Evolutionary conservation across 2,797 vertebrate genomes (phyloP), one percentile per base, ranked within the genome.

Genomic region (Mallotus villosus): DNA sequence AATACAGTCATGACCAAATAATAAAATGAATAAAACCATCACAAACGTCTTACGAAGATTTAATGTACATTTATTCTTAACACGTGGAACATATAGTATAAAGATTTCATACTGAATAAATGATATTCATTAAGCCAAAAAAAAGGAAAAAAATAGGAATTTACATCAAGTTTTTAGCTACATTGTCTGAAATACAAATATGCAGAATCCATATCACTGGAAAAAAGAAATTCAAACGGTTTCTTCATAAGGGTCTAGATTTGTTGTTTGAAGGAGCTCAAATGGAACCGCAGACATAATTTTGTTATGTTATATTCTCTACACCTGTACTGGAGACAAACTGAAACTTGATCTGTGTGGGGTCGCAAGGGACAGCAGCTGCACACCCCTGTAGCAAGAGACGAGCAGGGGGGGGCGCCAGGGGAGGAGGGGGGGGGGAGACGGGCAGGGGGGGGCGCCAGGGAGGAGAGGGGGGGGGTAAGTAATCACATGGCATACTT

Each of bases 141-240:
- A 97, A 96, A 94, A 29, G 94, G 93, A 70, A 81, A 93, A 91
- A 95, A 94, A 93, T 90, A 95, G 95, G 95, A 98, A 97, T 98
- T 98, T 98, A 99, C 97, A 99, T 97, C 95, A 97, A 96, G 94
- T 96, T 95, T 95, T 96, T 96, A 98, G 96, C 96, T 98, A 98
- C 96, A 98, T 97, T 92, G 93, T 98, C 94, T 95, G 96, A 97
- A 98, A 98, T 98, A 98, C 97, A 99, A 98, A 98, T 97, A 97
- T 97, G 97, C 95, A 96, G 96, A 98, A 97, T 96, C 94, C 94
- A 96, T 91, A 93, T 96, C 94, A 97, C 96, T 98, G 96, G 78
- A 87, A 79, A 85, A 88, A 84, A 81, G 95, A 94, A 93, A 93
- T 91, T 93, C 91, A 95, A 96, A 84, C 91, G 93, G 93, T 96